Conservation (phyloP, 2,113 vertebrate genomes). For the Coracopsis vasa region DNA sequence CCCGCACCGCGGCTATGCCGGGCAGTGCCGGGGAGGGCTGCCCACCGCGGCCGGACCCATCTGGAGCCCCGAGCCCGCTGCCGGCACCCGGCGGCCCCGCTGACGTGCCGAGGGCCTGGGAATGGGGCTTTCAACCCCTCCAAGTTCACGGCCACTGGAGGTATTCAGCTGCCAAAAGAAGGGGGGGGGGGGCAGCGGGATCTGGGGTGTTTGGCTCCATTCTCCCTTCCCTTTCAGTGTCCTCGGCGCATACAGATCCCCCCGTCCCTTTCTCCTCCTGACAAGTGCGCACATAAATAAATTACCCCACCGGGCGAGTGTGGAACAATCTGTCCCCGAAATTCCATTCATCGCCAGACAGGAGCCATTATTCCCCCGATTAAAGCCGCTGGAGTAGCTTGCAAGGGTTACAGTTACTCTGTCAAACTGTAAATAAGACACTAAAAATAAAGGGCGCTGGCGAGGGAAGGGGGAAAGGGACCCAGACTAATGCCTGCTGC, state of each 20-base stretch:
- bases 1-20: conserved; percentile 26
- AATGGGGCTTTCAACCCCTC: conserved; percentile 44
- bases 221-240: conserved; percentile 58
- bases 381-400: conserved; percentile 71
- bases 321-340: conserved; percentile 72
- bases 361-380: conserved; percentile 68
- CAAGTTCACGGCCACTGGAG: conserved; percentile 68
- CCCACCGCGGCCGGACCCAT: conserved; percentile 33
- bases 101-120: conserved; percentile 67
- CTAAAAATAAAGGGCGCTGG: conserved; percentile 60
- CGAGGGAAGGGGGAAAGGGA: conserved; percentile 46
- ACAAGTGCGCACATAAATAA: conserved; percentile 74
- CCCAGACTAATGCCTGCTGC: conserved; percentile 67
- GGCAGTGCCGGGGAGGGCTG: conserved; percentile 44
- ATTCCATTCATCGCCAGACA: conserved; percentile 72
- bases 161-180: conserved; percentile 36
- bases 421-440: conserved; percentile 77
- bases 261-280: conserved; percentile 70
- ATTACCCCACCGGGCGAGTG: conserved; percentile 70
- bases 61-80: conserved; percentile 50
- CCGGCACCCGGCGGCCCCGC: conserved; percentile 41
- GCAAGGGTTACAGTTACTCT: conserved; percentile 73
- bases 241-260: conserved; percentile 69
- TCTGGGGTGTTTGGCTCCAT: conserved; percentile 57
- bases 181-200: background rate